Base-by-base conservation (phyloP, 1,140 invertebrate species). In the Trachymyrmex septentrionalis region DNA sequence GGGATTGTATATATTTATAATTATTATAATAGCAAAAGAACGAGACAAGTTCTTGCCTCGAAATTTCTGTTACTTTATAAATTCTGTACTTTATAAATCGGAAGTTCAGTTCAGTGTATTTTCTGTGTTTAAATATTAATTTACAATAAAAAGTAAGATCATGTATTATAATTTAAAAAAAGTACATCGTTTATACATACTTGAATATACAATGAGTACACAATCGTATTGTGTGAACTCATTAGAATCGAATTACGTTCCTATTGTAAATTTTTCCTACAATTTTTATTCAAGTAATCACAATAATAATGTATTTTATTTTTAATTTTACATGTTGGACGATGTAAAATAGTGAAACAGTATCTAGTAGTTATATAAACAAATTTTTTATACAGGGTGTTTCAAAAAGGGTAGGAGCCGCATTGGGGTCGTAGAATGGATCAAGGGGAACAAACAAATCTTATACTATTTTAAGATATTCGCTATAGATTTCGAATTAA, bases 1-100 rank as follows among this genome's bases (percentile, higher is more conserved):
- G 61, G 5, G n/a, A 38, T 48, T 91, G 89, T 91, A 91, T 61
- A 91, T 91, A 91, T 86, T 85, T 90, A 91, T 86, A 71, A 78
- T 88, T 88, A 86, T 86, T 86, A 61, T 53, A 59, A 73, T 55
- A 61, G 38, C 24, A 77, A 77, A 3, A 59, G 38, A 66, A 57
- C 6, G 21, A 38, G 19, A 16, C 19, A 75, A 19, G 53, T 81
- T n/a, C 53, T 14, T 53, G 55, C 12, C 24, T 24, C 72, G 12
- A 81, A 87, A 75, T 66, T 87, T 57, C 86, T 90, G 80, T 87
- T 90, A 90, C 16, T 89, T 78, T 80, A 50, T 87, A n/a, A n/a
- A n/a, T n/a, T n/a, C n/a, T n/a, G n/a, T 90, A 90, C 16, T 89
- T 78, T 80, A 50, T 87, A 87, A 89, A 85, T 50, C 27, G 21